Percentiles rank a stretch among this genome's conserved stretches.
phyloP scores from a whole-genome alignment of 2,888 invertebrate species.

The Xestia xanthographa region DNA sequence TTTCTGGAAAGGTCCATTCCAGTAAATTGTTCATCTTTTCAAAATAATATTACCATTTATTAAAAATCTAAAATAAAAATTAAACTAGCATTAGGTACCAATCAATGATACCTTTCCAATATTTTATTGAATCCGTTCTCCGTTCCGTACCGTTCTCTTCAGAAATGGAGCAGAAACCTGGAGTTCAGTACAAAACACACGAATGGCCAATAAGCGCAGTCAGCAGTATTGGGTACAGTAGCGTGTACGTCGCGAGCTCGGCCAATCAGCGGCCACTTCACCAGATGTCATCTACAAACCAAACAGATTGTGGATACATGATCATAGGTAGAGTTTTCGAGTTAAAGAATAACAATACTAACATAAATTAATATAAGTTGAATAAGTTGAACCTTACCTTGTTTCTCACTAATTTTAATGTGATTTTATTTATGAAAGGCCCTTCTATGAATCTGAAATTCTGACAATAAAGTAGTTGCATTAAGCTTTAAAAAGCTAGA shows the following conservation, averaged over 20 bases:
- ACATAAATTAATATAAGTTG: not conserved
- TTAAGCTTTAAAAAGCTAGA: not conserved
- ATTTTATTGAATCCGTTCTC: slow-evolving; percentile 8
- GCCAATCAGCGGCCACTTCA: slow-evolving; percentile 58
- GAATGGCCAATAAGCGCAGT: slow-evolving; percentile 38
- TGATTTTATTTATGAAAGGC: not conserved
- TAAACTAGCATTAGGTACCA: not conserved
- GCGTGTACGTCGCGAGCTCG: slow-evolving; percentile 33
- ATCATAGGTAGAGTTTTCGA: slow-evolving; percentile 24
- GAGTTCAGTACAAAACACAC: slow-evolving; percentile 35
- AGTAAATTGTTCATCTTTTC: not conserved
- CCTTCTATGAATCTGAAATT: not conserved
- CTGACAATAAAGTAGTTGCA: not conserved
- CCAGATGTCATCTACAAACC: slow-evolving; percentile 50
- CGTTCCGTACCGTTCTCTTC: slow-evolving; percentile 6
- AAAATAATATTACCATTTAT: not conserved
- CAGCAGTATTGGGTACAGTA: slow-evolving; percentile 12
- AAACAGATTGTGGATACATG: slow-evolving; percentile 42
- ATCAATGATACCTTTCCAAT: slow-evolving; percentile 1
- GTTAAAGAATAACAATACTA: not conserved
- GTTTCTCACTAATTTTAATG: not conserved
- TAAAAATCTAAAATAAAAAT: not conserved
- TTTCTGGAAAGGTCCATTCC: not conserved
- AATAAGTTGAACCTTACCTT: not conserved
- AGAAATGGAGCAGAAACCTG: not conserved